Evolutionary conservation across 2,113 vertebrate genomes (phyloP).

Genomic region (Chlorodrepanis virens): DNA sequence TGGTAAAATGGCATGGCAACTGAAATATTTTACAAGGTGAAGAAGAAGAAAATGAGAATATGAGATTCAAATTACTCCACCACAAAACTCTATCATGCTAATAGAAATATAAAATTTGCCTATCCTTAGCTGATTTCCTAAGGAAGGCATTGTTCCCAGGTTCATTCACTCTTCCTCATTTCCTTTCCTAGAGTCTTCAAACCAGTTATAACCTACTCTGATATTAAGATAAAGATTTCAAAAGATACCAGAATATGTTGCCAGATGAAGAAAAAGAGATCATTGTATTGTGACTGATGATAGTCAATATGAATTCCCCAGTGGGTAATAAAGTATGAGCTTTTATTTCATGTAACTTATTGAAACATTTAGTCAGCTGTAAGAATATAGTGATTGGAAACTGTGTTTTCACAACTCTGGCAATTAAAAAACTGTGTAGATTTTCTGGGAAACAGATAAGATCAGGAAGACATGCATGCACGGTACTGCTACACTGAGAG

Average conservation of each 20-base stretch:
- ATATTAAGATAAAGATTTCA: neutral
- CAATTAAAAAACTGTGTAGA: neutral
- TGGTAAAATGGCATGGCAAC: neutral
- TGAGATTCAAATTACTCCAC: neutral
- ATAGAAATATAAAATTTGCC: neutral
- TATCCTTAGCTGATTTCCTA: neutral
- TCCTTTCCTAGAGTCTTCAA: neutral
- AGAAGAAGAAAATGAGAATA: neutral
- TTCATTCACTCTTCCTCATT: neutral
- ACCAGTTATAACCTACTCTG: neutral
- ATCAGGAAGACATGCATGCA: neutral
- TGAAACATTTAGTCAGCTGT: neutral
- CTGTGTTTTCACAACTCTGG: neutral
- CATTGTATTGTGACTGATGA: neutral
- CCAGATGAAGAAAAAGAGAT: neutral
- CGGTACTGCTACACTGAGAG: neutral
- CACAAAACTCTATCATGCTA: neutral
- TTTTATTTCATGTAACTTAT: neutral
- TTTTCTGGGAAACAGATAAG: neutral
- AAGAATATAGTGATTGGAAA: neutral
- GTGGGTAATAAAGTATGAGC: neutral
- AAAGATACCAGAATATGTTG: neutral
- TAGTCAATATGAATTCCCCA: neutral
- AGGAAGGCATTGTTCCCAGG: neutral
- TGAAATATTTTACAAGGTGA: neutral